phyloP scores from a whole-genome alignment of 1,140 invertebrate genomes.

The Orchesella cincta region DNA sequence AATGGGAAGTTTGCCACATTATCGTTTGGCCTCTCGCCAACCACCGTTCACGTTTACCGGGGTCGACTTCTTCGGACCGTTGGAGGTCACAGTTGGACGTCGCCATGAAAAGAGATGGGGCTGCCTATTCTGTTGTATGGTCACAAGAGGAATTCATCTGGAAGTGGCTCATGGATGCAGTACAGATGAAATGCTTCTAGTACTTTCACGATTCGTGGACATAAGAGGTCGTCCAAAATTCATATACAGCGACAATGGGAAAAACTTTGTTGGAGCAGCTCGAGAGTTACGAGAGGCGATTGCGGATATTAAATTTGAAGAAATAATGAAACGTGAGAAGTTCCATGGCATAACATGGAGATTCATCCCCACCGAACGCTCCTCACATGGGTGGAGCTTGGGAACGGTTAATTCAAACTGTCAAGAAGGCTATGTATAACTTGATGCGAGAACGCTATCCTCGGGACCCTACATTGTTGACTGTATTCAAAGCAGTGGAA shows the following conservation, averaged over 20 bases:
- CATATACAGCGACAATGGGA: slow-evolving; percentile 53
- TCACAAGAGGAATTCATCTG: slow-evolving; percentile 44
- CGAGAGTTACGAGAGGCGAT: neutral
- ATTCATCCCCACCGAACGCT: neutral
- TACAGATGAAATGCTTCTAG: slow-evolving; percentile 51
- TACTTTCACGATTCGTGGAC: slow-evolving; percentile 52
- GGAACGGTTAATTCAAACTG: slow-evolving; percentile 10
- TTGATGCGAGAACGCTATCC: neutral
- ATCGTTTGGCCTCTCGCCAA: slow-evolving; percentile 31
- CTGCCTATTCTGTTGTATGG: slow-evolving; percentile 41
- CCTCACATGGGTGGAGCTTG: slow-evolving; percentile 16
- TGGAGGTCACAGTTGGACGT: slow-evolving; percentile 42
- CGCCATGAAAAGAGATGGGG: slow-evolving; percentile 39
- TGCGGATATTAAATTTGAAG: neutral
- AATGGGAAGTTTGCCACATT: slow-evolving; percentile 43
- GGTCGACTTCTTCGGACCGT: slow-evolving; percentile 50
- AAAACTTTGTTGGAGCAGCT: slow-evolving; percentile 51
- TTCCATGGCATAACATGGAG: neutral
- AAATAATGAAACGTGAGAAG: neutral
- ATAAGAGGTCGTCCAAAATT: slow-evolving; percentile 46
- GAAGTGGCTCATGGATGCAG: slow-evolving; percentile 48
- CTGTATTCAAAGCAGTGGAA: neutral
- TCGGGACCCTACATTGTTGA: slow-evolving; percentile 25
- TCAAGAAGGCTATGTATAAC: neutral
- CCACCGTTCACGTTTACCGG: slow-evolving; percentile 44